A percentile compares a stretch with the other conserved stretches of the same genome.
These are phyloP conservation scores for Drosophila sproati DNA, from an alignment of 1,140 invertebrate genomes.

Conservation along the genomic window DNA sequence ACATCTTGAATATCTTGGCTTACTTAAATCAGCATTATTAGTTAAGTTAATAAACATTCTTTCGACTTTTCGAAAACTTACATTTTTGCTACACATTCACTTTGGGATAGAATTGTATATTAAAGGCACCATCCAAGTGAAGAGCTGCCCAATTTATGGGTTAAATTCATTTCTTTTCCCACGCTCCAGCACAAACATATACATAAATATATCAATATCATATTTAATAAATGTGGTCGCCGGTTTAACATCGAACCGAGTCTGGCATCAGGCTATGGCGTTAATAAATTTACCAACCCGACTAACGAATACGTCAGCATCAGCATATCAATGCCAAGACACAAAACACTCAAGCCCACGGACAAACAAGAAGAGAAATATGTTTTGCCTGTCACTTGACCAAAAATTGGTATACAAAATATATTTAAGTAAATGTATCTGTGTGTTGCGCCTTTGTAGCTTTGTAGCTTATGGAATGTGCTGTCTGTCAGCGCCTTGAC, in stretches of 20 bases:
- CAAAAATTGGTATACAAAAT: conserved; percentile 40
- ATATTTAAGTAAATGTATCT: conserved; percentile 42
- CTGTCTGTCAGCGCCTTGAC: conserved; percentile 64
- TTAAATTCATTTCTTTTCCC: conserved; percentile 11
- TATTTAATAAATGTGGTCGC: conserved; percentile 71
- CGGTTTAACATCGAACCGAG: conserved; percentile 38
- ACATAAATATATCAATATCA: conserved; percentile 73
- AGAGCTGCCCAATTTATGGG: conserved; percentile 14
- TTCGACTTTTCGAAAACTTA: background rate
- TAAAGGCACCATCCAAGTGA: conserved; percentile 10
- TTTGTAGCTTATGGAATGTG: conserved; percentile 56
- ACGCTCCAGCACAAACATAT: conserved; percentile 14
- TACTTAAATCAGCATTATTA: background rate
- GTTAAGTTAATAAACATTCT: background rate
- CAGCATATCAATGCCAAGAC: conserved; percentile 65
- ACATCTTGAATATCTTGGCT: background rate
- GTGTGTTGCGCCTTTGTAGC: conserved; percentile 47
- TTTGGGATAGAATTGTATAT: conserved; percentile 17
- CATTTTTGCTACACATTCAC: background rate
- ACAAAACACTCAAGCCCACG: conserved; percentile 27
- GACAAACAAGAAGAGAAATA: conserved; percentile 6
- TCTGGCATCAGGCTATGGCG: conserved; percentile 68
- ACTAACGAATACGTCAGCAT: conserved; percentile 60
- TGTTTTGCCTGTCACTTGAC: conserved; percentile 41
- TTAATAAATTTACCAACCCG: conserved; percentile 70